Conservation (phyloP, 2,113 vertebrate genomes). For the Dasyornis broadbenti region DNA sequence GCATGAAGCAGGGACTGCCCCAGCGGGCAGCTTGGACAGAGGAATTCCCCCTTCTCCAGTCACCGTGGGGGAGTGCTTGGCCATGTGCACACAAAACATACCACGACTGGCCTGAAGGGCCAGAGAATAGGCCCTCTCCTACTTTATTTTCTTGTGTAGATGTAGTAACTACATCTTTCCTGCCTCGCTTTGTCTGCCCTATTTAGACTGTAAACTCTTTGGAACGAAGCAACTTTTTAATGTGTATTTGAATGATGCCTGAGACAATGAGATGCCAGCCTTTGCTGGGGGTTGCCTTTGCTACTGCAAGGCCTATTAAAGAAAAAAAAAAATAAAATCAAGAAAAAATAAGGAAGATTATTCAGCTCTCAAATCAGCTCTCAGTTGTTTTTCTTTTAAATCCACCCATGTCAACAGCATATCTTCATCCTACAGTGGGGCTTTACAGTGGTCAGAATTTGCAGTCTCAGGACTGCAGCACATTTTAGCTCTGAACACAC, state of each 20-base stretch:
- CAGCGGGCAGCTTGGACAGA: background rate
- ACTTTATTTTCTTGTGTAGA: background rate
- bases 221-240: background rate
- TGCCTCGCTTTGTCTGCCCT: background rate
- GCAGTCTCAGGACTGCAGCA: background rate
- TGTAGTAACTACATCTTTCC: background rate
- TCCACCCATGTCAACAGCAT: slow-evolving; percentile 19
- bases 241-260: slow-evolving; percentile 1
- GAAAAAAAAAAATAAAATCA: background rate
- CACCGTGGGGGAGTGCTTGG: background rate
- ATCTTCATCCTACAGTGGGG: background rate
- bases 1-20: background rate
- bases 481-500: background rate
- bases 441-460: slow-evolving; percentile 6
- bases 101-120: background rate
- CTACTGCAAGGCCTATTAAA: slow-evolving; percentile 32
- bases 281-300: slow-evolving; percentile 16
- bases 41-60: background rate
- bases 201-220: slow-evolving; percentile 27
- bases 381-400: slow-evolving; percentile 40
- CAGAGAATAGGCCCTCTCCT: background rate
- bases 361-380: background rate
- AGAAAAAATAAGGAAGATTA: background rate
- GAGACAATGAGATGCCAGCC: slow-evolving; percentile 13
- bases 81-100: background rate